phyloP scores from a whole-genome alignment of 2,888 invertebrate species.

The Lepidonotus clava region DNA sequence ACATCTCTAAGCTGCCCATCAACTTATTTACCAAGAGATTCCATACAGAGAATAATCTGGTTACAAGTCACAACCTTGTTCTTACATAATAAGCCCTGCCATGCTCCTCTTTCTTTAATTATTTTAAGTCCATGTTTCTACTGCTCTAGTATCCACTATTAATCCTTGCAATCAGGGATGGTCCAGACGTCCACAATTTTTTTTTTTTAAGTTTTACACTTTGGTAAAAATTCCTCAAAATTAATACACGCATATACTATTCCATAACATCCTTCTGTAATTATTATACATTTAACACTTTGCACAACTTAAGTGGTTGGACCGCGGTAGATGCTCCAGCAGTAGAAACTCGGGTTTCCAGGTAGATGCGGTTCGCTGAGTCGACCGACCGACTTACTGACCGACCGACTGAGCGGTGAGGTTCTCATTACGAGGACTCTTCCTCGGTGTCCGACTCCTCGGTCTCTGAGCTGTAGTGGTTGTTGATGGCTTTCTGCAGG shows the following conservation, averaged over 20 bases:
- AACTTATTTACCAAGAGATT: not conserved
- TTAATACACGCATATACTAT: too few relatives aligned
- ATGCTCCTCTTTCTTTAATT: not conserved
- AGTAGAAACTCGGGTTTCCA: not conserved
- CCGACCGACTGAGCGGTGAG: not conserved
- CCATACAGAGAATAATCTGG: not conserved
- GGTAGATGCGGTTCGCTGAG: not conserved
- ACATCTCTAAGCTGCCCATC: slow-evolving; percentile 9
- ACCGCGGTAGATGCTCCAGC: not conserved
- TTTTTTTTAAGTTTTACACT: too few relatives aligned
- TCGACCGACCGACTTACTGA: not conserved
- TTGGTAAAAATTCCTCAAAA: too few relatives aligned
- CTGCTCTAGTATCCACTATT: too few relatives aligned
- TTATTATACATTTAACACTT: not conserved
- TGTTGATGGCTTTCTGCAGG: not conserved
- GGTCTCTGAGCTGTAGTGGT: slow-evolving; percentile 44
- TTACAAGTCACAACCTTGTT: not conserved
- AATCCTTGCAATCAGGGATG: too few relatives aligned
- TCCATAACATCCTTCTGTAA: too few relatives aligned
- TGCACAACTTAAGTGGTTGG: not conserved
- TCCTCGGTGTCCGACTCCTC: not conserved
- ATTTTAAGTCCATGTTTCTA: too few relatives aligned
- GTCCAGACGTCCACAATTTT: too few relatives aligned
- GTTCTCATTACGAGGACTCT: too few relatives aligned
- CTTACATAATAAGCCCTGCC: not conserved